Conservation (phyloP, 2,797 vertebrate genomes). For the Syndactyla subalaris region DNA sequence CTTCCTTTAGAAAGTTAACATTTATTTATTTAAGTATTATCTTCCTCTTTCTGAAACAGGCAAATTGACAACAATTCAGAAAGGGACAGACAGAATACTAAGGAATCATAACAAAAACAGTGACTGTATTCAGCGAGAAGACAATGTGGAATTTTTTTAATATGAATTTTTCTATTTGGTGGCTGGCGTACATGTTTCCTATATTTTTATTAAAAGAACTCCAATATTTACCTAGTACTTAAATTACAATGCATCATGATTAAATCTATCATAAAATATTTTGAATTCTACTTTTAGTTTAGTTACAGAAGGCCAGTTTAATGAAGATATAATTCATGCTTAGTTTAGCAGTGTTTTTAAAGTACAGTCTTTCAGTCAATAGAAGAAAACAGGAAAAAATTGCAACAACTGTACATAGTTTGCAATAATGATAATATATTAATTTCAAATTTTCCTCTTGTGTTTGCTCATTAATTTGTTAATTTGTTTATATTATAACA, state of each 20-base stretch:
- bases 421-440: background rate
- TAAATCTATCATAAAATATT: slow-evolving; percentile 4
- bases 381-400: background rate
- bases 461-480: background rate
- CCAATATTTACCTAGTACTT: background rate
- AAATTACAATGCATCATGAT: background rate
- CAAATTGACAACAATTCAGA: background rate
- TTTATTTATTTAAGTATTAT: background rate
- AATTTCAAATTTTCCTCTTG: background rate
- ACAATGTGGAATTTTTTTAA: background rate
- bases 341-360: background rate
- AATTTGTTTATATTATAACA: background rate
- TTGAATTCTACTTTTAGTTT: slow-evolving; percentile 42
- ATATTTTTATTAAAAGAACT: background rate
- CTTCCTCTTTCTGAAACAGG: background rate
- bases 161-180: background rate
- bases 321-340: background rate
- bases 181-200: background rate
- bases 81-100: background rate
- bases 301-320: background rate
- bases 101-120: background rate
- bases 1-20: background rate
- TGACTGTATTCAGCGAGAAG: background rate
- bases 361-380: background rate
- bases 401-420: background rate